Evolutionary conservation across 2,113 vertebrate species (phyloP).

Genomic region (Toxotes chatareus): DNA sequence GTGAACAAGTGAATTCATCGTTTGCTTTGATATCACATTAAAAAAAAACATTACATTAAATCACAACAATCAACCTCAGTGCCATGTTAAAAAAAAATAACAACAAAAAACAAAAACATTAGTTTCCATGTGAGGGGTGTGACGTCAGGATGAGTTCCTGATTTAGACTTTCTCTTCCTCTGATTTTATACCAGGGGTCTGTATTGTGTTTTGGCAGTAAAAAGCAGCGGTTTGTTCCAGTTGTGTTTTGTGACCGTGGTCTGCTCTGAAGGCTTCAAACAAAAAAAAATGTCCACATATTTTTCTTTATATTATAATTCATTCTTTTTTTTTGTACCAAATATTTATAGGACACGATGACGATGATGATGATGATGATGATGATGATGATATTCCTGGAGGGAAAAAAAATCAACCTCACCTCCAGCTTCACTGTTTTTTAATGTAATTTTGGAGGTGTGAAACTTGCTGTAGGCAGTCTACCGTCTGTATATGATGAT

Average conservation of each 20-base stretch:
- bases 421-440: slow-evolving; percentile 73
- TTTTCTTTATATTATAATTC: slow-evolving; percentile 88
- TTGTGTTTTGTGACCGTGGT: slow-evolving; percentile 80
- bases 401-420: slow-evolving; percentile 38
- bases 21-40: slow-evolving; percentile 10
- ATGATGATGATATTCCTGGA: slow-evolving; percentile 75
- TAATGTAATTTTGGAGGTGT: slow-evolving; percentile 73
- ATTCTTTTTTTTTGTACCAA: slow-evolving; percentile 89
- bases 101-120: not conserved
- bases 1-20: not conserved
- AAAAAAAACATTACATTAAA: not conserved
- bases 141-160: not conserved
- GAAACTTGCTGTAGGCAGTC: slow-evolving; percentile 70
- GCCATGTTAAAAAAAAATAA: slow-evolving; percentile 3
- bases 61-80: slow-evolving; percentile 34
- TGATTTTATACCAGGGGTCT: slow-evolving; percentile 28
- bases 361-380: no score
- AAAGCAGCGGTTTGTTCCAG: slow-evolving; percentile 50
- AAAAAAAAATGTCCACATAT: slow-evolving; percentile 78
- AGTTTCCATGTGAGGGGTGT: slow-evolving; percentile 1
- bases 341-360: slow-evolving; percentile 91
- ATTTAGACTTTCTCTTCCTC: not conserved
- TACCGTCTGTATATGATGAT: slow-evolving; percentile 68
- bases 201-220: slow-evolving; percentile 49
- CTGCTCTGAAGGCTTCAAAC: slow-evolving; percentile 87